Conservation (phyloP, 2,797 vertebrate species). For the Rousettus madagascariensis region DNA sequence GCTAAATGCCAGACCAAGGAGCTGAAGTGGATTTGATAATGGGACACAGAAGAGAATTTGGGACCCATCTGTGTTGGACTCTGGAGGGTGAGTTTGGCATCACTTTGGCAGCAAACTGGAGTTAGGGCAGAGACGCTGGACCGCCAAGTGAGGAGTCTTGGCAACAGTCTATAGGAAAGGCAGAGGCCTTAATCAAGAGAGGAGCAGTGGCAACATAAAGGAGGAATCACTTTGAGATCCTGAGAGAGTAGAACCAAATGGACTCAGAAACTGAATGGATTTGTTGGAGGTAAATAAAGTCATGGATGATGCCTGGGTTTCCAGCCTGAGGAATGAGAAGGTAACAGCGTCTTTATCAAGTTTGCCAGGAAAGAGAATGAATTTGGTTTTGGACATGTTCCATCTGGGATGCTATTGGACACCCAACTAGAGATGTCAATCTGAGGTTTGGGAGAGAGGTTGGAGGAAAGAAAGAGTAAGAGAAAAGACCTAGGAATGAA, state of each 20-base stretch:
- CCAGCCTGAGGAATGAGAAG: neutral
- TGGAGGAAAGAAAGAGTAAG: neutral
- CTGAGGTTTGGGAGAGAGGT: neutral
- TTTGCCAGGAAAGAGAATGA: neutral
- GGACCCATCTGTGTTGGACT: neutral
- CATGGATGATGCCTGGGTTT: neutral
- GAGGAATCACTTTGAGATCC: neutral
- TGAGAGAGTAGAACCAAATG: neutral
- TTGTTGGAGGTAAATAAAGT: neutral
- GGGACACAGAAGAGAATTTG: neutral
- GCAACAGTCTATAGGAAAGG: neutral
- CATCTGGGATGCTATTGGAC: neutral
- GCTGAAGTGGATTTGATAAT: neutral
- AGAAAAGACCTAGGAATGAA: neutral
- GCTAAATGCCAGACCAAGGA: neutral
- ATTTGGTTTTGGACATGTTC: neutral
- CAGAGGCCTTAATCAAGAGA: neutral
- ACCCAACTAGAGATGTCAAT: neutral
- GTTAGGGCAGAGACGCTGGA: neutral
- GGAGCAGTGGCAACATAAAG: neutral
- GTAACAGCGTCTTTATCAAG: neutral
- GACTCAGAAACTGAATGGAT: neutral
- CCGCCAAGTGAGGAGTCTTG: neutral
- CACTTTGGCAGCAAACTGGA: neutral
- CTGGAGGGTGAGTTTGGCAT: neutral